These are phyloP conservation scores for Pantherophis alleghaniensis DNA, from an alignment of 2,797 vertebrate species.

Conservation along the genomic window DNA sequence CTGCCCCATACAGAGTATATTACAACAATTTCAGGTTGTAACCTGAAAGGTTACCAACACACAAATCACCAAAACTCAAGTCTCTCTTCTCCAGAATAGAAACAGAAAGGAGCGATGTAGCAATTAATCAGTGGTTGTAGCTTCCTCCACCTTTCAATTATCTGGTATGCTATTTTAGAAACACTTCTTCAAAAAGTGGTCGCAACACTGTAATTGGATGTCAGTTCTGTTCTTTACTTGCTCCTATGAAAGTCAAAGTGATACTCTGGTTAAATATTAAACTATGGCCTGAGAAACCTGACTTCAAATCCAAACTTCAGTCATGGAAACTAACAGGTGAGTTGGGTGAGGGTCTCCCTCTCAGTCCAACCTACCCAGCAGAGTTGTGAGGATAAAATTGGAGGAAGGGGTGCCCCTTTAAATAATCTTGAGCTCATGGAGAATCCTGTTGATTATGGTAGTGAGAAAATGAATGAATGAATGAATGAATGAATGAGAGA, in stretches of 20 bases:
- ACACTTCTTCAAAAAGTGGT: not conserved
- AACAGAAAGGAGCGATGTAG: not conserved
- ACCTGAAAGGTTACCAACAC: not conserved
- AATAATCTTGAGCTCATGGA: not conserved
- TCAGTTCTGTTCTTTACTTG: not conserved
- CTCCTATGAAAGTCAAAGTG: not conserved
- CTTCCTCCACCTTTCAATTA: not conserved
- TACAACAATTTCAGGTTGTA: not conserved
- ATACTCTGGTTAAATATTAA: not conserved
- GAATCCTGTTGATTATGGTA: not conserved
- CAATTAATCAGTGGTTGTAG: not conserved
- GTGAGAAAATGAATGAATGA: not conserved
- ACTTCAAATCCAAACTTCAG: not conserved
- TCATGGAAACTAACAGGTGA: not conserved
- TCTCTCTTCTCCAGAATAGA: not conserved
- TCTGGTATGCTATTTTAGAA: not conserved
- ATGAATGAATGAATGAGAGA: not conserved
- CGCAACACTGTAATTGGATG: not conserved
- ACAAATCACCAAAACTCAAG: not conserved
- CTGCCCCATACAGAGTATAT: not conserved
- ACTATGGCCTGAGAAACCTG: not conserved
- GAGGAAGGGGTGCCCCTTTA: not conserved
- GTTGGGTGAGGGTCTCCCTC: not conserved
- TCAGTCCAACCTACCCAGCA: not conserved
- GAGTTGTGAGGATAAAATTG: not conserved